Evolutionary conservation across 2,797 vertebrate genomes (phyloP).

Genomic region (Parambassis ranga): DNA sequence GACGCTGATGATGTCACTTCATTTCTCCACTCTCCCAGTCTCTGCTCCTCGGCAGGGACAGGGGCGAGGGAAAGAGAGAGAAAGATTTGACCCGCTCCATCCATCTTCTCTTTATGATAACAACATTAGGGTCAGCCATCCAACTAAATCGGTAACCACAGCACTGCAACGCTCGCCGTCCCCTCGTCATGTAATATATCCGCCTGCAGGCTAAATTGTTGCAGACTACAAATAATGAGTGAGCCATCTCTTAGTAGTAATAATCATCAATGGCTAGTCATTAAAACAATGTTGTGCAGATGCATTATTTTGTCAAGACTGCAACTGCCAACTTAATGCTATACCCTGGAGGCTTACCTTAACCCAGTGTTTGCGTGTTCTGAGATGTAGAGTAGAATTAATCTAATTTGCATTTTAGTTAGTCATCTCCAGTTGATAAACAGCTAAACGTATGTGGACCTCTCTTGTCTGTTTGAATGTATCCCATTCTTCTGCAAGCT

Average conservation of each 20-base stretch:
- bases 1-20: conserved; percentile 83
- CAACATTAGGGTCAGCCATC: conserved; percentile 72
- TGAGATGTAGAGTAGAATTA: not conserved
- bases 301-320: conserved; percentile 33
- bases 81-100: conserved; percentile 49
- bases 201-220: conserved; percentile 41
- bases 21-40: conserved; percentile 74
- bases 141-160: conserved; percentile 57
- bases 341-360: conserved; percentile 7
- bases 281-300: conserved; percentile 57
- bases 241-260: conserved; percentile 31
- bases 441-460: not conserved
- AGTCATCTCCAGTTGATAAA: conserved; percentile 7
- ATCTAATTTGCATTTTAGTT: conserved; percentile 5
- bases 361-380: not conserved
- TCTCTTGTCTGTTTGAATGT: too few relatives aligned
- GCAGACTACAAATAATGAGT: conserved; percentile 52
- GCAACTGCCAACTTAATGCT: conserved; percentile 1
- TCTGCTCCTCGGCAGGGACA: conserved; percentile 64
- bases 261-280: conserved; percentile 48
- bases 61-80: conserved; percentile 5
- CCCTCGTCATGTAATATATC: conserved; percentile 20
- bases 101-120: conserved; percentile 66
- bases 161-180: conserved; percentile 24
- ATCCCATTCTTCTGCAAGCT: too few relatives aligned